Conservation (phyloP, 2,113 vertebrate genomes). For the Manacus vitellinus region DNA sequence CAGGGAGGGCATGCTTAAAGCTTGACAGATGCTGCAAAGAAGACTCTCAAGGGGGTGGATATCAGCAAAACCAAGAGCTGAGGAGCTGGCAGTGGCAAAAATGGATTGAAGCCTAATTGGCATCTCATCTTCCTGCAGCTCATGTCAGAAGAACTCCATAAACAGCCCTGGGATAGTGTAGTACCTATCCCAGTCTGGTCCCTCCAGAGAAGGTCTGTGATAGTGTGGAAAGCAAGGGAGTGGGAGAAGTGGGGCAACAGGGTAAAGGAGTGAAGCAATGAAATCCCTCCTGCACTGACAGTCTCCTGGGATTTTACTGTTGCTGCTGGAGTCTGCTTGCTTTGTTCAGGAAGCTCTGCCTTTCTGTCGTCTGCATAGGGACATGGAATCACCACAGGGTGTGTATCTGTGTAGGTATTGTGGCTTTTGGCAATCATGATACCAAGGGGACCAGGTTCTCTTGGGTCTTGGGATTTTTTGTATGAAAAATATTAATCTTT, state of each 20-base stretch:
- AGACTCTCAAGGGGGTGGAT: background rate
- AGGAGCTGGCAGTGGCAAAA: background rate
- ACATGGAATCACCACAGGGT: accelerated
- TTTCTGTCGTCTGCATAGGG: background rate
- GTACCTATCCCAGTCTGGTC: background rate
- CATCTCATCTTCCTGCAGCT: background rate
- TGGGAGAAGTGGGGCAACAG: background rate
- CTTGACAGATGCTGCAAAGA: background rate
- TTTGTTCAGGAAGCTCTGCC: background rate
- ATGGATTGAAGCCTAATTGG: background rate
- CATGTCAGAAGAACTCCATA: background rate
- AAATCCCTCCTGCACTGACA: background rate
- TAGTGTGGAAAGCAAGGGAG: background rate
- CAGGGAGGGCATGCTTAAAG: background rate
- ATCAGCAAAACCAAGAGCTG: background rate
- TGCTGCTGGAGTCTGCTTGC: background rate
- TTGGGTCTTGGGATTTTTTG: background rate
- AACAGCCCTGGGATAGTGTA: background rate
- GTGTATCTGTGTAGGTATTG: background rate
- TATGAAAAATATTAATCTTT: background rate
- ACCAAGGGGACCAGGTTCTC: background rate
- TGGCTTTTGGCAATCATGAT: background rate
- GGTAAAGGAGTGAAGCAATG: background rate
- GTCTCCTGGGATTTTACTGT: background rate
- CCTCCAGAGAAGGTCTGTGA: background rate